Evolutionary conservation across 2,888 invertebrate genomes (phyloP).

Genomic region (Venusia cambrica): DNA sequence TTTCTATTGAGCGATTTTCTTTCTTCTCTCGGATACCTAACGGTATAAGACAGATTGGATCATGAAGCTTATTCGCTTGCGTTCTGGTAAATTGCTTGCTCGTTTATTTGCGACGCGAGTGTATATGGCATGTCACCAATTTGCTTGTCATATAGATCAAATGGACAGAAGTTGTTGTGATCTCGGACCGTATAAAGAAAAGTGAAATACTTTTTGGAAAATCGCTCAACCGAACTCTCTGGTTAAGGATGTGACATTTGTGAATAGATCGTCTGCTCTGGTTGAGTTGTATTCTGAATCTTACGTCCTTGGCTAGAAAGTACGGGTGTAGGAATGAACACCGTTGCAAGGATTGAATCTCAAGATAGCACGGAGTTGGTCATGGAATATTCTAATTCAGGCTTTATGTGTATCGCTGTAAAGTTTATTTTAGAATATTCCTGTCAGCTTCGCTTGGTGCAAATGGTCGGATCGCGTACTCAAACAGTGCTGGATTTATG

Average conservation of each 20-base stretch:
- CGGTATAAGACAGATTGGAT: too few relatives aligned
- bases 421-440: slow-evolving; percentile 9
- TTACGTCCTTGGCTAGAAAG: slow-evolving; percentile 2
- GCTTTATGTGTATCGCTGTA: slow-evolving; percentile 8
- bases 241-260: slow-evolving; percentile 4
- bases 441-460: neutral
- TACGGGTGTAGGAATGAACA: slow-evolving; percentile 2
- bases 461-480: slow-evolving; percentile 5
- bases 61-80: too few relatives aligned
- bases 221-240: slow-evolving; percentile 5
- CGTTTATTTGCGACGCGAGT: too few relatives aligned
- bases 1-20: too few relatives aligned
- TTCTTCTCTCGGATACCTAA: too few relatives aligned
- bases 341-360: neutral
- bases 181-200: too few relatives aligned
- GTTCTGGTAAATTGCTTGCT: too few relatives aligned
- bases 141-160: too few relatives aligned
- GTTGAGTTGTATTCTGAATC: neutral
- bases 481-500: slow-evolving; percentile 10
- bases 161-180: too few relatives aligned
- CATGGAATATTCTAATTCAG: slow-evolving; percentile 11
- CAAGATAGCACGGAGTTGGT: neutral
- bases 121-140: too few relatives aligned
- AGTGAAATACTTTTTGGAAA: too few relatives aligned
- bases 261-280: slow-evolving; percentile 1